phyloP scores from a whole-genome alignment of 2,888 invertebrate genomes.

The Andrena dorsata region DNA sequence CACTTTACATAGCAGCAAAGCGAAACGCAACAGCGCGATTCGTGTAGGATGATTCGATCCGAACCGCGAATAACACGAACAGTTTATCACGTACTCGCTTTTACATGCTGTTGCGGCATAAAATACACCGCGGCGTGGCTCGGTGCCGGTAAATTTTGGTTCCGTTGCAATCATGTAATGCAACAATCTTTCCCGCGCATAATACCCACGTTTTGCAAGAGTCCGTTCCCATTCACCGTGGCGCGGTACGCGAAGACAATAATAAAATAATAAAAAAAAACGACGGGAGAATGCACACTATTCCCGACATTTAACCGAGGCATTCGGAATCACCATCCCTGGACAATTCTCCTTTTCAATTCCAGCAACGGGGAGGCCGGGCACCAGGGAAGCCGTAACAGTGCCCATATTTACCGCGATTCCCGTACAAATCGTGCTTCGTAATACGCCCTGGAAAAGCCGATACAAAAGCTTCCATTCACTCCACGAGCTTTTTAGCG shows the following conservation, averaged over 20 bases:
- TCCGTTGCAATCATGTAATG: not conserved
- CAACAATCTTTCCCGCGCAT: conserved; percentile 24
- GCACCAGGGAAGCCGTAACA: conserved; percentile 14
- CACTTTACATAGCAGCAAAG: not conserved
- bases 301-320: conserved; percentile 43
- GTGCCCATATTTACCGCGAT: conserved; percentile 46
- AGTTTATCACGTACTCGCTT: not conserved
- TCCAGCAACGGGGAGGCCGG: not conserved
- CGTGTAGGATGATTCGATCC: conserved; percentile 12
- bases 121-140: conserved; percentile 6
- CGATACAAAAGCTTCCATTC: conserved; percentile 37
- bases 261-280: not conserved
- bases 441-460: not conserved
- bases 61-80: conserved; percentile 7
- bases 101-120: conserved; percentile 2
- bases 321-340: conserved; percentile 37
- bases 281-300: conserved; percentile 21
- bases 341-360: conserved; percentile 47
- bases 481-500: conserved; percentile 29
- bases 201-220: conserved; percentile 17
- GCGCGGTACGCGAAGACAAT: not conserved
- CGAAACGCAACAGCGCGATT: conserved; percentile 3
- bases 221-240: not conserved
- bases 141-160: conserved; percentile 5
- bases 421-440: conserved; percentile 32